Base-by-base conservation (phyloP, 2,113 vertebrate genomes). In the Chionomys nivalis region DNA sequence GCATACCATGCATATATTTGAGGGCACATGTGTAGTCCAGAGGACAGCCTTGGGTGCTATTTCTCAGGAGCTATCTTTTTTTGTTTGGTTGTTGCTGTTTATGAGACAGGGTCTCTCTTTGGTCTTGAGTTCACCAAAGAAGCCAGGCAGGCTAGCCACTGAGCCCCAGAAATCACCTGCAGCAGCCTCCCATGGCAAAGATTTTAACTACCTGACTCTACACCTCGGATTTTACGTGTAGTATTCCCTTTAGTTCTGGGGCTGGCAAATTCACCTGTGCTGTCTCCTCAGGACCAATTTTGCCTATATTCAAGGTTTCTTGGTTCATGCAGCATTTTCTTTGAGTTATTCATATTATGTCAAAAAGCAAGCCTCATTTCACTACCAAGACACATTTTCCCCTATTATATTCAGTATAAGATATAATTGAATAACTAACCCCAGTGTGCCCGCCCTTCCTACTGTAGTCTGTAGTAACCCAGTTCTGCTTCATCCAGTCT, bases 311-410 rank as follows among this genome's bases (percentile, higher is more conserved):
- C 79, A 6, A 68, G 28, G 33, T 47, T 91, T 96, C 77, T 96
- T 95, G 66, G 14, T 82, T 93, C 49, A 6, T 58, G 88, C 52
- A 92, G 88, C 39, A 39, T 28, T 93, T 86, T 77, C 77, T 91
- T 87, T 90, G 36, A 96, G 72, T 49, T 88, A 72, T 92, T 94
- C 66, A 72, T 8, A 93, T 94, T 87, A n/a, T 66, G 75, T 55
- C 61, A 90, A 36, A 47, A 94, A 90, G 23, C 9, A 93, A 42
- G 2, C 95, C 24, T 16, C 19, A 52, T 55, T 96, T 91, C 75
- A 89, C 72, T 68, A 44, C n/a, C 39, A 77, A 11, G 0, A 14
- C 44, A 12, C 93, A 70, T 72, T 83, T 95, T 39, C 39, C 14
- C 58, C 5, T 31, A 42, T 16, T 55, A 4, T 28, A 68, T 75